phyloP scores from a whole-genome alignment of 1,140 invertebrate genomes.

The Calosoma granatense region DNA sequence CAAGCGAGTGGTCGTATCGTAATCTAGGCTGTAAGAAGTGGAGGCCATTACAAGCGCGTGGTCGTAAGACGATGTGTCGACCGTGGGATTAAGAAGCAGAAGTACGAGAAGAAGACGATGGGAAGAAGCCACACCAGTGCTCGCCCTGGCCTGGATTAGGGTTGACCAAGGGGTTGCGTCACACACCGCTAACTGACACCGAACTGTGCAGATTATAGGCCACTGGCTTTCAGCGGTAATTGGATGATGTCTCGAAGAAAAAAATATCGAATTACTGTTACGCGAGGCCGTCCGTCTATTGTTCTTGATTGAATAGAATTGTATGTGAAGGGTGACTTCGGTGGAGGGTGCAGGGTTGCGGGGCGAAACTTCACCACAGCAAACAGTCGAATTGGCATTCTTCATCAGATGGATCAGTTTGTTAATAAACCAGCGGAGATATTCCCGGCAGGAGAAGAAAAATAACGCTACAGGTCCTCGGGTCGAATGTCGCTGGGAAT shows the following conservation, averaged over 20 bases:
- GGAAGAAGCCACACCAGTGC: neutral
- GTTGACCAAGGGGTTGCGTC: neutral
- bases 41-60: neutral
- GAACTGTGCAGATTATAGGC: slow-evolving; percentile 4
- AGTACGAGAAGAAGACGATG: neutral
- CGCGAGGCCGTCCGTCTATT: neutral
- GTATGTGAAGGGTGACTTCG: neutral
- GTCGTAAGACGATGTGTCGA: neutral
- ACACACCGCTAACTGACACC: slow-evolving; percentile 4
- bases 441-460: too few relatives aligned
- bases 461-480: too few relatives aligned
- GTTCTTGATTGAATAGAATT: slow-evolving; percentile 6
- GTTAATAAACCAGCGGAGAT: too few relatives aligned
- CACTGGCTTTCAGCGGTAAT: neutral
- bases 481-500: too few relatives aligned
- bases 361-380: neutral
- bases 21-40: neutral
- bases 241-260: slow-evolving; percentile 6
- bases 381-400: neutral
- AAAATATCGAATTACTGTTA: slow-evolving; percentile 4
- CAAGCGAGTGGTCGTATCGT: neutral
- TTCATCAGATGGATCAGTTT: too few relatives aligned
- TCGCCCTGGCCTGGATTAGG: neutral
- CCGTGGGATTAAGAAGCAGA: neutral
- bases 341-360: too few relatives aligned